Percentiles rank a stretch among this genome's conserved stretches.
These are phyloP conservation scores for Stenodera caucasica DNA, from an alignment of 2,888 invertebrate species.

Conservation along the genomic window DNA sequence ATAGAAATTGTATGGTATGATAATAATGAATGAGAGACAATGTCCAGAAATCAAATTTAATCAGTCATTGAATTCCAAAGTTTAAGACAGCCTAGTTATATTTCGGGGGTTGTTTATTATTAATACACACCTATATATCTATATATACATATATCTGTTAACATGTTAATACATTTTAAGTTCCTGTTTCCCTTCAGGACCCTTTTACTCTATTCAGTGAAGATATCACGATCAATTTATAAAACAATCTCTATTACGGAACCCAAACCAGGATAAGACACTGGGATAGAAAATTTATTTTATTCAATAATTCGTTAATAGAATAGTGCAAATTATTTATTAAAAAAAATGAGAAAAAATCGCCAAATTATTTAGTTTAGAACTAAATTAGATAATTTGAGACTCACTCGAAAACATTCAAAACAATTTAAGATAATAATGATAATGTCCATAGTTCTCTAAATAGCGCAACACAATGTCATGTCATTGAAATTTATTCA, in stretches of 20 bases:
- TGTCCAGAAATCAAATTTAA: slow-evolving; percentile 22
- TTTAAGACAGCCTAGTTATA: slow-evolving; percentile 28
- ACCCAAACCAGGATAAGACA: slow-evolving; percentile 24
- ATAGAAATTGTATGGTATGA: neutral
- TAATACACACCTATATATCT: neutral
- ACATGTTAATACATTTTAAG: slow-evolving; percentile 29
- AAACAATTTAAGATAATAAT: slow-evolving; percentile 27
- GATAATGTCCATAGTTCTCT: slow-evolving; percentile 19
- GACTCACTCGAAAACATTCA: slow-evolving; percentile 23
- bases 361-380: slow-evolving; percentile 14
- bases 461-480: slow-evolving; percentile 23
- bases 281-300: neutral
- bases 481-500: slow-evolving; percentile 25
- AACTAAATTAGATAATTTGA: slow-evolving; percentile 25
- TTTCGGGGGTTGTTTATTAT: slow-evolving; percentile 15
- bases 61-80: slow-evolving; percentile 24
- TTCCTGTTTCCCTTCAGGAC: slow-evolving; percentile 25
- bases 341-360: neutral
- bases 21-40: slow-evolving; percentile 16
- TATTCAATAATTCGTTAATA: no score
- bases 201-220: slow-evolving; percentile 22
- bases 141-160: slow-evolving; percentile 14
- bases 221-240: slow-evolving; percentile 25
- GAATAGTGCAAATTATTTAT: neutral
- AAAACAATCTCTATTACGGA: slow-evolving; percentile 15